phyloP scores from a whole-genome alignment of 2,888 invertebrate species.

The Drosophila colorata region DNA sequence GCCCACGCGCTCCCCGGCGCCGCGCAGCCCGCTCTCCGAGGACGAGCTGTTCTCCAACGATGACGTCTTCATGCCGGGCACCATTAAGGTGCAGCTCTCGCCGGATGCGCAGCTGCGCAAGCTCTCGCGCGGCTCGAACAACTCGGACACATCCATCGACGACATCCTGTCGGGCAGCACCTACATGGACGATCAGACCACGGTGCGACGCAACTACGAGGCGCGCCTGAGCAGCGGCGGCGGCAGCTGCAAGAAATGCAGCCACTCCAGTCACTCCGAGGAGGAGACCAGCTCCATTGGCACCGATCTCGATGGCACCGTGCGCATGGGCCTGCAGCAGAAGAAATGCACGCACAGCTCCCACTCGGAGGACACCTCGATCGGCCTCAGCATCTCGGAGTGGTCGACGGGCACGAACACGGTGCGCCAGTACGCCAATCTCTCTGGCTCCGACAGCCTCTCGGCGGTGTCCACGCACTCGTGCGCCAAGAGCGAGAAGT shows the following conservation, averaged over 20 bases:
- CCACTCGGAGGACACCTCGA: constrained; percentile 94
- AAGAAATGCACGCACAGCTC: constrained; percentile 93
- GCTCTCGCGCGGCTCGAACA: constrained; percentile 87
- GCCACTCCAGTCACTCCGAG: constrained; percentile 91
- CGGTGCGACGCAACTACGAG: constrained; percentile 85
- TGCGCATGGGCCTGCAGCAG: constrained; percentile 91
- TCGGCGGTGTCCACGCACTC: constrained; percentile 87
- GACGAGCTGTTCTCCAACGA: constrained; percentile 87
- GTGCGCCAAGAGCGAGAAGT: constrained; percentile 88
- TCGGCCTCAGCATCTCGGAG: constrained; percentile 93
- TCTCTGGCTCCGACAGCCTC: constrained; percentile 89
- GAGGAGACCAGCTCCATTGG: constrained; percentile 91
- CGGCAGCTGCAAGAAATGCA: constrained; percentile 88
- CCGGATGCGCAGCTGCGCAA: constrained; percentile 86
- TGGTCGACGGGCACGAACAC: constrained; percentile 96
- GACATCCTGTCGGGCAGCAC: constrained; percentile 87
- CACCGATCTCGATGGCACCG: constrained; percentile 93
- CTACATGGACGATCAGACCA: constrained; percentile 87
- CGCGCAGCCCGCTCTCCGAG: constrained; percentile 87
- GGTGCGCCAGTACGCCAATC: constrained; percentile 91
- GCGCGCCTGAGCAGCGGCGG: constrained; percentile 86
- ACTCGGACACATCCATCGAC: constrained; percentile 88
- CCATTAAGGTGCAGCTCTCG: constrained; percentile 87
- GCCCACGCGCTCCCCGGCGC: constrained; percentile 88
- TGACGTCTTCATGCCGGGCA: constrained; percentile 88